Evolutionary conservation across 2,888 invertebrate genomes (phyloP).

Genomic region (Rhingia campestris): DNA sequence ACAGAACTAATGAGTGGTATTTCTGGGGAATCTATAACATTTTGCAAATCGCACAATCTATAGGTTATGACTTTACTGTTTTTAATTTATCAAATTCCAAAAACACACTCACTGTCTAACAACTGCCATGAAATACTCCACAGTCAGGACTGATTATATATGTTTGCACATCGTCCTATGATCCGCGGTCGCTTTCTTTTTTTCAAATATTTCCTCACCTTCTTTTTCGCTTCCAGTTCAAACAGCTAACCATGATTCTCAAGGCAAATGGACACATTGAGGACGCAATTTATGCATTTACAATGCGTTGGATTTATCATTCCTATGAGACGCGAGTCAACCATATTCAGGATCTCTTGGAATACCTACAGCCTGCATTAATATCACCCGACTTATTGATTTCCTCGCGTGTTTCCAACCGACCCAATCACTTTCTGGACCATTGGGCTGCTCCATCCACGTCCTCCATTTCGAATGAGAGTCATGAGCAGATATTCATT

Average conservation of each 20-base stretch:
- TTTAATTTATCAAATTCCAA: no score
- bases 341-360: slow-evolving; percentile 55
- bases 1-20: no score
- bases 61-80: no score
- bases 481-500: slow-evolving; percentile 46
- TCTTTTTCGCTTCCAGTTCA: slow-evolving; percentile 41
- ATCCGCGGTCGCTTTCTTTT: neutral
- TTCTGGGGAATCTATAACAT: no score
- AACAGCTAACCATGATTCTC: slow-evolving; percentile 17
- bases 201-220: neutral
- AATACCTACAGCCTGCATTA: slow-evolving; percentile 31
- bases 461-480: slow-evolving; percentile 16
- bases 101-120: no score
- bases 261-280: slow-evolving; percentile 23
- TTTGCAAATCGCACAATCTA: no score
- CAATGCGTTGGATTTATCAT: slow-evolving; percentile 66
- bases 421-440: slow-evolving; percentile 4
- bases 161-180: neutral
- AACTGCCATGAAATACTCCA: no score
- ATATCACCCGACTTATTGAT: slow-evolving; percentile 55
- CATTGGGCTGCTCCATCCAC: slow-evolving; percentile 25
- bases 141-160: no score
- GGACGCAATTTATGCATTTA: slow-evolving; percentile 38
- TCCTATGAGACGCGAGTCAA: slow-evolving; percentile 37
- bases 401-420: slow-evolving; percentile 20